Evolutionary conservation across 2,888 invertebrate species (phyloP), one percentile per base, ranked within the genome.

Genomic region (Clusia tigrina): DNA sequence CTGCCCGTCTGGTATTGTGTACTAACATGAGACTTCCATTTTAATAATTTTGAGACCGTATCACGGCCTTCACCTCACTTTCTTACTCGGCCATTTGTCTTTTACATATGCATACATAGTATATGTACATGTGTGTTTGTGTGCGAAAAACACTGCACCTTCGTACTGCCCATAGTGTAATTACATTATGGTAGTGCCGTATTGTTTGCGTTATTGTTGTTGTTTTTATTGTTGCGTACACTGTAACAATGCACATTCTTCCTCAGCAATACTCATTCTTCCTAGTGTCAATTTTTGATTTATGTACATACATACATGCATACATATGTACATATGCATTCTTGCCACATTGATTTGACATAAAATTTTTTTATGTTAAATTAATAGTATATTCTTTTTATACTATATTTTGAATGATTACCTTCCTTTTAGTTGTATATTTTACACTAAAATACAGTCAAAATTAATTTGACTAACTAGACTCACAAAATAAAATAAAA

Each of bases 31-130:
- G 42, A 9, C 3, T 32, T 6, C n/a, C 15, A 42, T n/a, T n/a
- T 15, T n/a, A 42, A 42, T 32, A 67, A 63, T 68, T 68, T 67
- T 67, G 65, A 65, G 67, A 64, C 63, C 66, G 64, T 65, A 68
- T 64, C 63, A 54, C 63, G 66, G 66, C 67, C 67, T 68, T 69
- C 64, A 69, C 66, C 66, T 69, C 64, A 56, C 67, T 61, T 65
- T 60, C 58, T 59, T 58, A 48, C 32, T 57, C 60, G 51, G 56
- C 60, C 24, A 51, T 32, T 26, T 42, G 46, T n/a, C 52, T 18
- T 53, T 53, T 42, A 22, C 32, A 37, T 58, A 6, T 58, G 25
- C 42, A 3, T 15, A n/a, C 3, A 3, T 42, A 15, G 42, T 3
- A n/a, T 42, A 5, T 3, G n/a, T 42, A n/a, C 25, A n/a, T 25